A percentile compares a stretch with the other conserved stretches of the same genome.
Evolutionary conservation across 35 echinoderm and acorn worm genomes (phyloP).

Genomic region (Stichopus chloronotus): DNA sequence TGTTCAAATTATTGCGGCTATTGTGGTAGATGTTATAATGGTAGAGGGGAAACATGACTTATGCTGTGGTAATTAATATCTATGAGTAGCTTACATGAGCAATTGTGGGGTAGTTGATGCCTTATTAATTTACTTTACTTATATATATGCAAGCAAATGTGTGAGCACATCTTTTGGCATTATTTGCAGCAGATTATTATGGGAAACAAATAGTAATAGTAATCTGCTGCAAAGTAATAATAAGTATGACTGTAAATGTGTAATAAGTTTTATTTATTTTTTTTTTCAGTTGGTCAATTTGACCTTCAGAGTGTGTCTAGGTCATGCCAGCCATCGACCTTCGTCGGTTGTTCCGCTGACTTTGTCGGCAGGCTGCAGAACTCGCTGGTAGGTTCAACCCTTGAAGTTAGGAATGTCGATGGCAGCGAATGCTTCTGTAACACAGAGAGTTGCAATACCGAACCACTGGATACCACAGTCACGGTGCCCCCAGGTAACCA

Average conservation of each 20-base stretch:
- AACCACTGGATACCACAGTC: neutral
- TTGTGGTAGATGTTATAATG: too few relatives aligned
- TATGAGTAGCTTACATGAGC: too few relatives aligned
- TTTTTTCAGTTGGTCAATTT: constrained; percentile 11
- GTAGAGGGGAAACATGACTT: too few relatives aligned
- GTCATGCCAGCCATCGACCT: constrained; percentile 2
- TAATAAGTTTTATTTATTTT: neutral
- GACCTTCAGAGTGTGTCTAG: constrained; percentile 11
- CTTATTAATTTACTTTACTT: too few relatives aligned
- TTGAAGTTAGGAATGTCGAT: constrained; percentile 14
- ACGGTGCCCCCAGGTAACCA: neutral
- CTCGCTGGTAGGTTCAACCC: constrained; percentile 3
- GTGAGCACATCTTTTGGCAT: too few relatives aligned
- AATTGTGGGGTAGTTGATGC: too few relatives aligned
- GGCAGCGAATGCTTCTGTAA: constrained; percentile 22
- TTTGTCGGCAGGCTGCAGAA: constrained; percentile 4
- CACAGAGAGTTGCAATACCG: constrained; percentile 11
- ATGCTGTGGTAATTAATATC: too few relatives aligned
- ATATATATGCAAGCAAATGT: too few relatives aligned
- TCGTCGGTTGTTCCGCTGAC: neutral
- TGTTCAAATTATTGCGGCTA: too few relatives aligned
- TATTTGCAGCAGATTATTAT: too few relatives aligned
- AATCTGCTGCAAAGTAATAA: too few relatives aligned
- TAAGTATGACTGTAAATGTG: neutral
- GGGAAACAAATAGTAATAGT: too few relatives aligned